These are phyloP conservation scores for Odontesthes bonariensis DNA, from an alignment of 2,113 vertebrate species.

Conservation along the genomic window DNA sequence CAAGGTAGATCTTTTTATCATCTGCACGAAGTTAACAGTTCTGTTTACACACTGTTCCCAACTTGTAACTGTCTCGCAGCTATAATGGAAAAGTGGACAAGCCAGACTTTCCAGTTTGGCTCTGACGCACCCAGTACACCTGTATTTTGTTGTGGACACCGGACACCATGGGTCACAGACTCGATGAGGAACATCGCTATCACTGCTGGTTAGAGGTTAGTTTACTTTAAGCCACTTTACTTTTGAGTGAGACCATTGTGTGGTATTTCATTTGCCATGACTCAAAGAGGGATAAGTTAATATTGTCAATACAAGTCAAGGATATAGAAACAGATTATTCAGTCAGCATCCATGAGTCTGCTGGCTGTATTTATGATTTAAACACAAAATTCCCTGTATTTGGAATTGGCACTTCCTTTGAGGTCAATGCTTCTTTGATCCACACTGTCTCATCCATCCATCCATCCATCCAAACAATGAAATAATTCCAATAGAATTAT, in stretches of 20 bases:
- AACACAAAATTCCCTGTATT: background rate
- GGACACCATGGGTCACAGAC: slow-evolving; percentile 28
- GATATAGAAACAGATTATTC: background rate
- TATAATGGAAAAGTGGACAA: slow-evolving; percentile 36
- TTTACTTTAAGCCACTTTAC: background rate
- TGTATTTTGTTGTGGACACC: slow-evolving; percentile 47
- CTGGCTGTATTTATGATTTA: background rate
- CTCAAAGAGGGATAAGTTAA: background rate
- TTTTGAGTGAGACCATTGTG: background rate
- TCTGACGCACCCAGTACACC: slow-evolving; percentile 44
- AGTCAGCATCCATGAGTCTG: background rate
- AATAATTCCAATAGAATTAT: slow-evolving; percentile 1
- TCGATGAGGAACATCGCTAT: slow-evolving; percentile 9
- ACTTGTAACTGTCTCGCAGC: background rate
- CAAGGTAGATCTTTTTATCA: background rate
- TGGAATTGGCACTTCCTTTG: background rate
- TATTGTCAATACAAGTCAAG: background rate
- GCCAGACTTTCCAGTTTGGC: slow-evolving; percentile 67
- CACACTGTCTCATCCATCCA: background rate
- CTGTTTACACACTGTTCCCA: slow-evolving; percentile 33
- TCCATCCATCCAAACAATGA: slow-evolving; percentile 11
- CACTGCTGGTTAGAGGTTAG: background rate
- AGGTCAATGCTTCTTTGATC: background rate
- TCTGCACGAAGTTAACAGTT: slow-evolving; percentile 8
- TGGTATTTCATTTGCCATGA: background rate